phyloP scores from a whole-genome alignment of 2,113 vertebrate species.

The Gymnobelideus leadbeateri region DNA sequence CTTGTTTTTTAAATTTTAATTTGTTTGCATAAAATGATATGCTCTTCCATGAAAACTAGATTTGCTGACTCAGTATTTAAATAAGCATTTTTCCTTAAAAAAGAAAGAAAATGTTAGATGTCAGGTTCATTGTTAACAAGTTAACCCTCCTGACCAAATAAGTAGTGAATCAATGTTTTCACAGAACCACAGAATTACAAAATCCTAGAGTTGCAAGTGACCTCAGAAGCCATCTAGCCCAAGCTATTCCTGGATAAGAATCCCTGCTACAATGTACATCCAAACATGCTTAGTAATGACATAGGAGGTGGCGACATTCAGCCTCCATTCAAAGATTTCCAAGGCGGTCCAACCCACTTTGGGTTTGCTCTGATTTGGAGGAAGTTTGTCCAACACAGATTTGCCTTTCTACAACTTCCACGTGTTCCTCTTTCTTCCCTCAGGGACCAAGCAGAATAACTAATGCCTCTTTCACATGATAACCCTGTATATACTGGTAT shows the following conservation, averaged over 20 bases:
- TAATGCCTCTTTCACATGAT: neutral
- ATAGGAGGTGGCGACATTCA: neutral
- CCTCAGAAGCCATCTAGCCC: neutral
- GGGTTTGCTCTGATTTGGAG: neutral
- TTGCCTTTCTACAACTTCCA: neutral
- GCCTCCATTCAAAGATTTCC: neutral
- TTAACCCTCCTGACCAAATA: neutral
- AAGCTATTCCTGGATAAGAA: neutral
- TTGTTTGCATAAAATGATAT: neutral
- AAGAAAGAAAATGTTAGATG: neutral
- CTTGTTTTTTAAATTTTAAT: neutral
- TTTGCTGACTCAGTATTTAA: neutral
- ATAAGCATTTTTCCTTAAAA: neutral
- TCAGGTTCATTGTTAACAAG: neutral
- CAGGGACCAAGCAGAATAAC: neutral
- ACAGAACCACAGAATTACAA: neutral
- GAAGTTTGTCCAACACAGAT: neutral
- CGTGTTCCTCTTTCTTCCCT: neutral
- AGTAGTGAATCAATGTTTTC: neutral
- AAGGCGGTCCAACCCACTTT: neutral
- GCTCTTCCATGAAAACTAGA: neutral
- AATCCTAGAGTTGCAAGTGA: neutral
- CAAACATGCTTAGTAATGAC: neutral
- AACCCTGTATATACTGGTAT: neutral
- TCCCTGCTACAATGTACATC: neutral